Evolutionary conservation across 2,888 invertebrate genomes (phyloP), one percentile per base, ranked within the genome.

Genomic region (Bombylius discolor): DNA sequence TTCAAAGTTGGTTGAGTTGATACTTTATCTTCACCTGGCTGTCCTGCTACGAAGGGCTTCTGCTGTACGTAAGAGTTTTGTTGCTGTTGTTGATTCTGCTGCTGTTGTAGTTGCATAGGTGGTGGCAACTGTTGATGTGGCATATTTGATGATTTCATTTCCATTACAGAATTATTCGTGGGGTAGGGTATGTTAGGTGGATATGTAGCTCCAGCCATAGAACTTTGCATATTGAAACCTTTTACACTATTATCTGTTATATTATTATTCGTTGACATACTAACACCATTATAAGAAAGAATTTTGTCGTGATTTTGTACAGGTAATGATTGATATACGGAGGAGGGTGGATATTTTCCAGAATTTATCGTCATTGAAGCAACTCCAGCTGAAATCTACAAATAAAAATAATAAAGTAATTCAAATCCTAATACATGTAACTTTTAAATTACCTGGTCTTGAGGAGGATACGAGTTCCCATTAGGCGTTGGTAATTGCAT

Each of bases 321-420:
- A 9, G 13, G 44, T 47, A 49, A 47, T 23, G 31, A 13, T 14
- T 34, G 32, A 23, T 46, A 31, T 31, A 46, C 45, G n/a, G 32
- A 50, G 11, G 45, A 56, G 39, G 62, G 49, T 49, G 59, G 58
- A 14, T 58, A 59, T 6, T 54, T 51, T 50, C 52, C 53, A 52
- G 44, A 62, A 58, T 53, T 58, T 36, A 71, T 61, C 53, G 63
- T 65, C 59, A 71, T 62, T 23, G 67, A 67, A 50, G 70, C 64
- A 67, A 71, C 69, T 9, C 70, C 68, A 60, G 67, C 66, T 49
- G 67, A 61, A 63, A 71, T 59, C 71, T 71, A 49, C 13, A 42
- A 42, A 42, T 42, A 1, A 42, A 11, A 42, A 11, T 11, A 8
- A 8, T 11, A 42, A 11, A 42, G 4, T 4, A 11, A 42, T 7